A percentile compares a stretch with the other conserved stretches of the same genome.
phyloP scores from a whole-genome alignment of 2,113 vertebrate species.

The Chaenogobius annularis region DNA sequence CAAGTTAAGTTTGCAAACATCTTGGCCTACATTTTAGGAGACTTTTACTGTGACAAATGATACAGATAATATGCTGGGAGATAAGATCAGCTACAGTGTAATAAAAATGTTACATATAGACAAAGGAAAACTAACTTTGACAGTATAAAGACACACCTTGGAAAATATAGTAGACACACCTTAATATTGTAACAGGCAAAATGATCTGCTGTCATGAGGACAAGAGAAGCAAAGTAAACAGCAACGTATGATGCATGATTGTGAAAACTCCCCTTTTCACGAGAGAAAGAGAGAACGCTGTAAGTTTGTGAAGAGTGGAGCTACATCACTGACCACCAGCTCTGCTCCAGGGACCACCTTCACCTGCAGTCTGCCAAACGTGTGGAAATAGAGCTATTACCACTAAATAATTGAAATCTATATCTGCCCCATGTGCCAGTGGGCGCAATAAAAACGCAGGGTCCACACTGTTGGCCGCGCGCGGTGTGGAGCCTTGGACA shows the following conservation, averaged over 20 bases:
- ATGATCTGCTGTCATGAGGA: neutral
- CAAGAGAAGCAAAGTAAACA: neutral
- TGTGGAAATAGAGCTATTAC: neutral
- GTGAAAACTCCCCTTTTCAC: constrained; percentile 3
- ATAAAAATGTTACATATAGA: neutral
- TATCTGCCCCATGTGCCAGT: neutral
- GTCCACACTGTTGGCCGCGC: constrained; percentile 18
- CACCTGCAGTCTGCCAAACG: constrained; percentile 33
- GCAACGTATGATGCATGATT: neutral
- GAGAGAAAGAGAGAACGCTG: constrained; percentile 10
- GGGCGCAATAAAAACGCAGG: constrained; percentile 6
- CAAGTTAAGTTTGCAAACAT: neutral
- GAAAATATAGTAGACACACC: neutral
- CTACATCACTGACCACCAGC: constrained; percentile 6
- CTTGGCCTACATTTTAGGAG: neutral
- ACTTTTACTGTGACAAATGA: neutral
- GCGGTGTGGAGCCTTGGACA: constrained; percentile 32
- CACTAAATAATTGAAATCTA: neutral
- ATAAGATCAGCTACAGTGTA: neutral
- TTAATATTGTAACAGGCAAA: neutral
- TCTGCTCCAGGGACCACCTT: constrained; percentile 1
- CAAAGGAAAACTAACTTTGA: neutral
- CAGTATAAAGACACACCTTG: neutral
- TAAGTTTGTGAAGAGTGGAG: constrained; percentile 8
- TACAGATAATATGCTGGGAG: neutral